These are phyloP conservation scores for Odontocerum albicorne DNA, from an alignment of 2,888 invertebrate genomes.

Conservation along the genomic window DNA sequence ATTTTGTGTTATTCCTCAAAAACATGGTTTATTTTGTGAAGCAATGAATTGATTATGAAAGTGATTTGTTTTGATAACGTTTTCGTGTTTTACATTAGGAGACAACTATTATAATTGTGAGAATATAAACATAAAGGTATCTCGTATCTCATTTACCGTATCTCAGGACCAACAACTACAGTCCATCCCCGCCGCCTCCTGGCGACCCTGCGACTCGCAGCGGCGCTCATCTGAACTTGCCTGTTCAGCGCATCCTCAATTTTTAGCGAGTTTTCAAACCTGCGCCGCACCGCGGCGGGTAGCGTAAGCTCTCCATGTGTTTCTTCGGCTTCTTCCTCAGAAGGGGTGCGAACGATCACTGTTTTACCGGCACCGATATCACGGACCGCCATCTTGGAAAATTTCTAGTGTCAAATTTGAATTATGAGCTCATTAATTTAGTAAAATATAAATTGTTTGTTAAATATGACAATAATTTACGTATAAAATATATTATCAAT, in stretches of 20 bases:
- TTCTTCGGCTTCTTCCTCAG: conserved; percentile 24
- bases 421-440: too few relatives aligned
- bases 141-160: conserved; percentile 64
- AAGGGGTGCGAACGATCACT: conserved; percentile 26
- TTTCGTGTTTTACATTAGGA: too few relatives aligned
- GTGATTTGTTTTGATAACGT: too few relatives aligned
- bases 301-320: conserved; percentile 21
- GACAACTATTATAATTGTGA: neutral
- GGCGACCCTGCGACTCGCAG: conserved; percentile 31
- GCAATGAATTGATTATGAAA: too few relatives aligned
- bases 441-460: too few relatives aligned
- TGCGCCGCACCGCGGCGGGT: conserved; percentile 30
- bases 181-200: conserved; percentile 73
- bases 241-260: neutral
- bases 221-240: conserved; percentile 21
- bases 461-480: too few relatives aligned
- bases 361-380: conserved; percentile 24
- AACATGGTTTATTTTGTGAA: too few relatives aligned
- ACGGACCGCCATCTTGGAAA: conserved; percentile 21
- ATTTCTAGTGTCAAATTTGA: neutral
- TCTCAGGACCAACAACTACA: conserved; percentile 71
- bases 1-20: too few relatives aligned
- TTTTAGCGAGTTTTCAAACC: conserved; percentile 18
- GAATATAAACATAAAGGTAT: neutral
- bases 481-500: too few relatives aligned